phyloP scores from a whole-genome alignment of 2,113 vertebrate genomes.

The Chaetodon trifascialis region DNA sequence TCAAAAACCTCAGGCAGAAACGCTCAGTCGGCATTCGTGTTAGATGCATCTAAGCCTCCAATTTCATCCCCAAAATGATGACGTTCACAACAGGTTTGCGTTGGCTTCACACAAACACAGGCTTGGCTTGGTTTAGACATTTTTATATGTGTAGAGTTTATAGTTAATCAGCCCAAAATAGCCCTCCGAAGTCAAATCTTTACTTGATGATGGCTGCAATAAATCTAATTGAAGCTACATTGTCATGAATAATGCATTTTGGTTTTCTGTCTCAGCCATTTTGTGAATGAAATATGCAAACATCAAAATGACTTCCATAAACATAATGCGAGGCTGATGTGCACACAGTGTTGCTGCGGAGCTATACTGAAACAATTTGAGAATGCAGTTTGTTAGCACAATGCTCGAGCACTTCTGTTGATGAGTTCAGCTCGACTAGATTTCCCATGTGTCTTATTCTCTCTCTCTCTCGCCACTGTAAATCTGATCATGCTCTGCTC shows the following conservation, averaged over 20 bases:
- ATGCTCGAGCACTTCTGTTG: constrained; percentile 42
- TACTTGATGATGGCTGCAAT: constrained; percentile 16
- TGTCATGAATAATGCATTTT: constrained; percentile 64
- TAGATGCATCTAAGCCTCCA: constrained; percentile 19
- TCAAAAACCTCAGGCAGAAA: constrained; percentile 33
- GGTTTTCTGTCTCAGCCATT: constrained; percentile 45
- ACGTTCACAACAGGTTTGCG: not conserved
- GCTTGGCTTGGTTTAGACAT: not conserved
- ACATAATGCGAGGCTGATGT: constrained; percentile 42
- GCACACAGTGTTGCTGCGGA: constrained; percentile 26
- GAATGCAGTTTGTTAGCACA: constrained; percentile 40
- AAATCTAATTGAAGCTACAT: constrained; percentile 52
- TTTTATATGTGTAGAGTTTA: not conserved
- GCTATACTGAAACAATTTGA: constrained; percentile 39
- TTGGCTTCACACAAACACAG: not conserved
- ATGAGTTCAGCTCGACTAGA: constrained; percentile 53
- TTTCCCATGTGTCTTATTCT: constrained; percentile 63
- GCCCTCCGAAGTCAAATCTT: constrained; percentile 3
- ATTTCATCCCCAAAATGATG: not conserved
- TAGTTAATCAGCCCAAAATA: constrained; percentile 4
- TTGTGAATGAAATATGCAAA: constrained; percentile 60
- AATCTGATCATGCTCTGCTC: constrained; percentile 63
- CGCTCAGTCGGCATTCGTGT: constrained; percentile 29
- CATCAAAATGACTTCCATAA: constrained; percentile 44
- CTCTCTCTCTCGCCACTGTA: constrained; percentile 50